phyloP scores from a whole-genome alignment of 1,140 invertebrate genomes.

The Conus ventricosus region DNA sequence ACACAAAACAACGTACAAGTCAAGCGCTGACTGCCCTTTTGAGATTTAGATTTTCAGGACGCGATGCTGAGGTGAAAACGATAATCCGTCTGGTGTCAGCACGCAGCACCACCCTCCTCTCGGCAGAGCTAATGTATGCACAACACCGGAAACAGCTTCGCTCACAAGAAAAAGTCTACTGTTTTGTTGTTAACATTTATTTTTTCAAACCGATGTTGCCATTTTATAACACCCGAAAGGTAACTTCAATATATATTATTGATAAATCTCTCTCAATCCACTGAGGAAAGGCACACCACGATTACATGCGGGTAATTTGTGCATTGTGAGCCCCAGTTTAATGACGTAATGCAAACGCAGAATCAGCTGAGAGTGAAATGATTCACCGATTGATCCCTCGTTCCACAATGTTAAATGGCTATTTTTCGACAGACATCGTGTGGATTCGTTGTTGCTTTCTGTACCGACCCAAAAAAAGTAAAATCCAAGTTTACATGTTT shows the following conservation, averaged over 20 bases:
- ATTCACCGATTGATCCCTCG: not conserved
- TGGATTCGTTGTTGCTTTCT: too few relatives aligned
- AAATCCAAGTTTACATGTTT: too few relatives aligned
- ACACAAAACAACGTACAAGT: not conserved
- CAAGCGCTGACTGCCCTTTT: not conserved
- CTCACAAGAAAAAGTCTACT: not conserved
- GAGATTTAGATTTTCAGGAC: not conserved
- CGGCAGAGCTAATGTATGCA: not conserved
- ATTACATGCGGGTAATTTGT: not conserved
- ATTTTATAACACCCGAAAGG: not conserved
- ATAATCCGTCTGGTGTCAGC: not conserved
- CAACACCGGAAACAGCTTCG: not conserved
- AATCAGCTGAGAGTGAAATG: not conserved
- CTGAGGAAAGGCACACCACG: not conserved
- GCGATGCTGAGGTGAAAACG: conserved; percentile 1
- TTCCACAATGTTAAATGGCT: too few relatives aligned
- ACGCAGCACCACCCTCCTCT: not conserved
- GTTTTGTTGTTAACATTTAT: conserved; percentile 49
- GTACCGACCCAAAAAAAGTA: too few relatives aligned
- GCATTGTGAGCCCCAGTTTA: not conserved
- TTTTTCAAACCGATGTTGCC: not conserved
- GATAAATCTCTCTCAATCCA: not conserved
- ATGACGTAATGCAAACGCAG: not conserved
- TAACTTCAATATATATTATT: conserved; percentile 1
- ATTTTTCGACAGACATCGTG: too few relatives aligned